phyloP scores from a whole-genome alignment of 2,113 vertebrate species.

The Montifringilla adamsi region DNA sequence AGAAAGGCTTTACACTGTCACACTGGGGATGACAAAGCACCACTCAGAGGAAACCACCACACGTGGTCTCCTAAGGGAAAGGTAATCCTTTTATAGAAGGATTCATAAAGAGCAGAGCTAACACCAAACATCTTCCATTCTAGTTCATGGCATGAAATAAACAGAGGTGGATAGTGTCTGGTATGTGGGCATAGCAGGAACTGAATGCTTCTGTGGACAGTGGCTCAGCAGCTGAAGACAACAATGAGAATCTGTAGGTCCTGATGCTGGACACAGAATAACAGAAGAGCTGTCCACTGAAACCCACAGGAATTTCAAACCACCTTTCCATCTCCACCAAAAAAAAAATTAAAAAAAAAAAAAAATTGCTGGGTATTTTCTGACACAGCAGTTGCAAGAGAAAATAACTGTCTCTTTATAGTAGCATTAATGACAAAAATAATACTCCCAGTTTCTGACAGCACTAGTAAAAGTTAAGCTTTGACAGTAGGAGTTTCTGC shows the following conservation, averaged over 20 bases:
- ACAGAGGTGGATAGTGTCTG: not conserved
- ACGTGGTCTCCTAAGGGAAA: not conserved
- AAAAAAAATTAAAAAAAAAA: not conserved
- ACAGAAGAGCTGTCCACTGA: not conserved
- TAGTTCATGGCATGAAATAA: not conserved
- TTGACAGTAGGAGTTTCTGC: not conserved
- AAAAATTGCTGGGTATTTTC: not conserved
- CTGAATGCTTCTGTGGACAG: not conserved
- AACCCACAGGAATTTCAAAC: not conserved
- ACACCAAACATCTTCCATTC: slow-evolving; percentile 5
- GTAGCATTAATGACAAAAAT: not conserved
- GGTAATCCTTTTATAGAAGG: slow-evolving; percentile 41
- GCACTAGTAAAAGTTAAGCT: not conserved
- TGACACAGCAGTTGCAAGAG: not conserved
- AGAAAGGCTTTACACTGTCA: slow-evolving; percentile 21
- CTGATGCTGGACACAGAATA: not conserved
- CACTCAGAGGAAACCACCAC: not conserved
- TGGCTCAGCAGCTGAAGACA: not conserved
- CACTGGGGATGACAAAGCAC: slow-evolving; percentile 8
- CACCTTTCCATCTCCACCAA: not conserved
- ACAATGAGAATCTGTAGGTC: not conserved
- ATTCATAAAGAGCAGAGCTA: not conserved
- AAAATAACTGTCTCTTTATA: not conserved
- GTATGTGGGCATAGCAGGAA: not conserved
- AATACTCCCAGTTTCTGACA: not conserved